These are phyloP conservation scores for Parascotia fuliginaria DNA, from an alignment of 2,888 invertebrate species.

Conservation along the genomic window DNA sequence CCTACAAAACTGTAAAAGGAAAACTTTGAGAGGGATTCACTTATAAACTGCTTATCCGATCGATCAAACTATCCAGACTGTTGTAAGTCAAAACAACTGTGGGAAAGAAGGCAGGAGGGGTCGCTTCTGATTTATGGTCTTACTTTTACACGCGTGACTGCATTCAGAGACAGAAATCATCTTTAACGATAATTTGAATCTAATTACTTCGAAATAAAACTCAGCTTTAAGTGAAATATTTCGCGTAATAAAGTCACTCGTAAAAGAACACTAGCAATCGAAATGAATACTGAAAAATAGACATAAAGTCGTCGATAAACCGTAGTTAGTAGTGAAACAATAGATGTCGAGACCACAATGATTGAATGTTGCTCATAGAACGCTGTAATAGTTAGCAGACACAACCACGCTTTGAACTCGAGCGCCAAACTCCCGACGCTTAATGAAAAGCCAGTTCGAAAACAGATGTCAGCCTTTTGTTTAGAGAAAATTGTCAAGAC, in stretches of 20 bases:
- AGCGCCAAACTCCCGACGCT: constrained; percentile 43
- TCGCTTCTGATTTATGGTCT: constrained; percentile 1
- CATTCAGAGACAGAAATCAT: not conserved
- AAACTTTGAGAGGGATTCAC: not conserved
- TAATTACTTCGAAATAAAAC: not conserved
- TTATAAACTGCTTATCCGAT: constrained; percentile 9
- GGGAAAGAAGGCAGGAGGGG: not conserved
- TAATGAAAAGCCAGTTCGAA: constrained; percentile 61
- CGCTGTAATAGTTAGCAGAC: constrained; percentile 55
- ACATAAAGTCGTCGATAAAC: constrained; percentile 17
- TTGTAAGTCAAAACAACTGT: constrained; percentile 5
- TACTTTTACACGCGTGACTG: constrained; percentile 5
- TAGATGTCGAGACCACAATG: constrained; percentile 50
- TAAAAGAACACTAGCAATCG: not conserved
- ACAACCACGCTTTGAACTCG: constrained; percentile 51
- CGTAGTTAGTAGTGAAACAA: constrained; percentile 43
- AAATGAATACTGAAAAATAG: not conserved
- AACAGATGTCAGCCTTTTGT: constrained; percentile 56
- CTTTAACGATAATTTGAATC: not conserved
- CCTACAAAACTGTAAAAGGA: not conserved
- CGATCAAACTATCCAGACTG: constrained; percentile 6
- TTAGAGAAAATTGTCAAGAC: constrained; percentile 53
- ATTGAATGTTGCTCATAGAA: constrained; percentile 54
- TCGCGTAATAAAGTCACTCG: not conserved
- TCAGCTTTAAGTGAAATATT: not conserved